These are phyloP conservation scores for Rissa tridactyla DNA, from an alignment of 2,113 vertebrate species.

Conservation along the genomic window DNA sequence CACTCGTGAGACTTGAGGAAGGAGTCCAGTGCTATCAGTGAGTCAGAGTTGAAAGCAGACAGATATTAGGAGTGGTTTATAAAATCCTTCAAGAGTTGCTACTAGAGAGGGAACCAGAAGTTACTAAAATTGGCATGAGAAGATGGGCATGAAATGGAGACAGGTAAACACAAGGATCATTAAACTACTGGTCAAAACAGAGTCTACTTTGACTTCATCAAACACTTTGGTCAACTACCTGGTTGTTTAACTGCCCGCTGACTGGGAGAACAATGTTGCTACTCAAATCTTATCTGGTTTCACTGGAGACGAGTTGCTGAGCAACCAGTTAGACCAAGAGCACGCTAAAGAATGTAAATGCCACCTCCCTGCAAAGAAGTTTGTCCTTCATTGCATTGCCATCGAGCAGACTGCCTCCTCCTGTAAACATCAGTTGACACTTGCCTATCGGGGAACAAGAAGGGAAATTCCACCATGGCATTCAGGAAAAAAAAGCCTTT, in stretches of 20 bases:
- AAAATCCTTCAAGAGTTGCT: background rate
- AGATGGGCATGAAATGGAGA: background rate
- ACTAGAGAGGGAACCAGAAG: background rate
- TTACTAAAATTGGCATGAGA: background rate
- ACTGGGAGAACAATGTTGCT: conserved; percentile 10
- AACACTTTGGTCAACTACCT: background rate
- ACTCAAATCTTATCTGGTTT: conserved; percentile 45
- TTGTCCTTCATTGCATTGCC: background rate
- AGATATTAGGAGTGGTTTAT: background rate
- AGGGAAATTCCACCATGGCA: background rate
- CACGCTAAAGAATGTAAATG: conserved; percentile 5
- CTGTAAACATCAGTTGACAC: conserved; percentile 18
- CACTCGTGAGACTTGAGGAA: background rate
- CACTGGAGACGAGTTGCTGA: background rate
- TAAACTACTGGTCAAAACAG: background rate
- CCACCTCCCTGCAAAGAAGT: background rate
- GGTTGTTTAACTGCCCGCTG: background rate
- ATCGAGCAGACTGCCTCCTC: background rate
- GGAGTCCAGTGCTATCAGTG: background rate
- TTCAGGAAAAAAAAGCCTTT: background rate
- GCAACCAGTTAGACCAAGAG: conserved; percentile 36
- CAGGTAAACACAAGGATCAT: background rate
- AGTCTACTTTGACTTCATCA: background rate
- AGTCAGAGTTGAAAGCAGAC: background rate
- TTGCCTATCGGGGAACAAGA: background rate